phyloP scores from a whole-genome alignment of 2,113 vertebrate species.

The Protobothrops mucrosquamatus region DNA sequence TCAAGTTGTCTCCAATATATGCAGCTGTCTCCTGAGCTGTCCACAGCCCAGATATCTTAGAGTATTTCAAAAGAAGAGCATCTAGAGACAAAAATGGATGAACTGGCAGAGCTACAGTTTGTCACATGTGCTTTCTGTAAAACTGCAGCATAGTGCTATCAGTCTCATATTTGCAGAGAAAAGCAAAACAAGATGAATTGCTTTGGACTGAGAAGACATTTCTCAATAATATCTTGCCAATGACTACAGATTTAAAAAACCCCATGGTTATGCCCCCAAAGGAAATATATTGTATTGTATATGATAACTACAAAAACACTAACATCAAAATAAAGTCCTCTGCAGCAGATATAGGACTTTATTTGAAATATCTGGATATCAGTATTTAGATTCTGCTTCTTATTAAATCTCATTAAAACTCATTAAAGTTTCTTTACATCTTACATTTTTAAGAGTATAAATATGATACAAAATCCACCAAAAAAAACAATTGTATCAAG shows the following conservation, averaged over 20 bases:
- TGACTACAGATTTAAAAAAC: neutral
- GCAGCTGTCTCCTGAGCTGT: conserved; percentile 82
- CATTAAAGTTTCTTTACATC: neutral
- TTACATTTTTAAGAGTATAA: neutral
- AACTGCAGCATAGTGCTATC: neutral
- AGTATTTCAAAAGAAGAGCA: conserved; percentile 90
- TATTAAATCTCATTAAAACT: neutral
- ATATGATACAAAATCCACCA: neutral
- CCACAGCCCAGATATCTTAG: conserved; percentile 86
- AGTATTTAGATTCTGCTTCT: neutral
- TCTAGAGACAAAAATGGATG: conserved; percentile 61
- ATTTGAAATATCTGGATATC: neutral
- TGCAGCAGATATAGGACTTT: neutral
- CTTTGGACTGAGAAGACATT: neutral
- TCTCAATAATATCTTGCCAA: neutral
- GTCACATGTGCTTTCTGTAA: neutral
- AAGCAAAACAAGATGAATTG: neutral
- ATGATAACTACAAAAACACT: neutral
- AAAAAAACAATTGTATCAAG: neutral
- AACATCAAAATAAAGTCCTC: neutral
- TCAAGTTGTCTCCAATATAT: conserved; percentile 78
- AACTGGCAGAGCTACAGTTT: neutral
- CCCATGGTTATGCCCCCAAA: neutral
- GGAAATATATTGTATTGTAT: neutral
- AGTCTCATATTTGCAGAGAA: neutral